A percentile compares a stretch with the other conserved stretches of the same genome.
Conservation (phyloP, 2,888 invertebrate genomes). For the Caenorhabditis sinica region DNA sequence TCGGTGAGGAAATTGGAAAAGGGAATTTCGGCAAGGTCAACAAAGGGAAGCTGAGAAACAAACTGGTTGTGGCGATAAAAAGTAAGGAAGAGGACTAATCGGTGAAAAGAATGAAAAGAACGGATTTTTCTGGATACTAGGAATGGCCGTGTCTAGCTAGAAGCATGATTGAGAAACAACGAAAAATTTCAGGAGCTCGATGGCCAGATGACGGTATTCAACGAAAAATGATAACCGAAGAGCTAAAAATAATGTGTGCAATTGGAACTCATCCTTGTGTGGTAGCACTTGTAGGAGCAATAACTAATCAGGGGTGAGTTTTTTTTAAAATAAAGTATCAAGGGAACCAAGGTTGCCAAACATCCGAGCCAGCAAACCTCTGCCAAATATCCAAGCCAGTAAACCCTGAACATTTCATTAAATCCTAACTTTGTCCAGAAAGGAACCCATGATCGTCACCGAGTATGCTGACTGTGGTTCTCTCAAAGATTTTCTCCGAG, state of each 20-base stretch:
- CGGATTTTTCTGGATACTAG: too few species aligned
- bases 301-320: slow-evolving; percentile 31
- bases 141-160: too few species aligned
- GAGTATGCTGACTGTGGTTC: slow-evolving; percentile 70
- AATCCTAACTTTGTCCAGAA: slow-evolving; percentile 25
- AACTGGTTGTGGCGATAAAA: background rate
- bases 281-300: slow-evolving; percentile 70
- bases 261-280: slow-evolving; percentile 74
- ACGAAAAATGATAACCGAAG: slow-evolving; percentile 16
- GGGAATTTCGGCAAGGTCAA: background rate
- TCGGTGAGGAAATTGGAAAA: background rate
- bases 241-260: slow-evolving; percentile 73
- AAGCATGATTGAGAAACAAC: background rate
- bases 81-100: too few species aligned
- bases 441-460: slow-evolving; percentile 37
- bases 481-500: slow-evolving; percentile 60
- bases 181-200: background rate
- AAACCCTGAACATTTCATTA: background rate
- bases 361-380: background rate
- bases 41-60: background rate
- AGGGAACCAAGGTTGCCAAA: background rate
- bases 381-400: background rate
- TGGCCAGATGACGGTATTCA: background rate
- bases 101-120: background rate
- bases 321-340: too few species aligned